Conservation (phyloP, 2,797 vertebrate species). For the Bovichtus variegatus region DNA sequence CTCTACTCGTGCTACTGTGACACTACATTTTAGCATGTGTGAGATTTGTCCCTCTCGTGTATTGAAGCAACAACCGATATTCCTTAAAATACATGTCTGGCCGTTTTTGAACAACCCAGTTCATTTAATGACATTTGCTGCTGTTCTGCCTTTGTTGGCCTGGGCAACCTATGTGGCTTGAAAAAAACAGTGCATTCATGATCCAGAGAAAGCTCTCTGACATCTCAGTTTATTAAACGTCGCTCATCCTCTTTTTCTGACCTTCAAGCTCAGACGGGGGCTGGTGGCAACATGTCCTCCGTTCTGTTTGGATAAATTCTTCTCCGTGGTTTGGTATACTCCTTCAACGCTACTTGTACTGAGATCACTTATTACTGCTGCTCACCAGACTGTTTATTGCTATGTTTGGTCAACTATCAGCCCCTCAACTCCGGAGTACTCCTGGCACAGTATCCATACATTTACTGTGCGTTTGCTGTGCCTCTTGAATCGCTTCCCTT, state of each 20-base stretch:
- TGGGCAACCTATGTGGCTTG: neutral
- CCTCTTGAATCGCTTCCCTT: slow-evolving; percentile 56
- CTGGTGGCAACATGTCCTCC: neutral
- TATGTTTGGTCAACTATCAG: slow-evolving; percentile 31
- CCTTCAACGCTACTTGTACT: neutral
- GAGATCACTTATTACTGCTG: too few species aligned
- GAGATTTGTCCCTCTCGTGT: neutral
- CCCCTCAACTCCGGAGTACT: neutral
- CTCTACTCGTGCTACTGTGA: neutral
- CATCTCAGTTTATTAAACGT: neutral
- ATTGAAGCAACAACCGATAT: neutral
- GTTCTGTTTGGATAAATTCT: slow-evolving; percentile 1
- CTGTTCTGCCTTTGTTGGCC: neutral
- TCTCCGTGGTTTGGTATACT: neutral
- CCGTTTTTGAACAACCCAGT: neutral
- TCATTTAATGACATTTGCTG: neutral
- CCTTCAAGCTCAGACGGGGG: neutral
- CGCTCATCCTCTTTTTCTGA: neutral
- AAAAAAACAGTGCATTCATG: neutral
- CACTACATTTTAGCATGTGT: neutral
- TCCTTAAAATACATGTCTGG: neutral
- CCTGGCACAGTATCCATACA: slow-evolving; percentile 34
- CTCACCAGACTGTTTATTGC: slow-evolving; percentile 9
- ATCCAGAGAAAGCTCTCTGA: neutral
- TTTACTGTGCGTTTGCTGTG: slow-evolving; percentile 26